A percentile compares a stretch with the other conserved stretches of the same genome.
Evolutionary conservation across 2,797 vertebrate genomes (phyloP).

Genomic region (Megaceryle alcyon): DNA sequence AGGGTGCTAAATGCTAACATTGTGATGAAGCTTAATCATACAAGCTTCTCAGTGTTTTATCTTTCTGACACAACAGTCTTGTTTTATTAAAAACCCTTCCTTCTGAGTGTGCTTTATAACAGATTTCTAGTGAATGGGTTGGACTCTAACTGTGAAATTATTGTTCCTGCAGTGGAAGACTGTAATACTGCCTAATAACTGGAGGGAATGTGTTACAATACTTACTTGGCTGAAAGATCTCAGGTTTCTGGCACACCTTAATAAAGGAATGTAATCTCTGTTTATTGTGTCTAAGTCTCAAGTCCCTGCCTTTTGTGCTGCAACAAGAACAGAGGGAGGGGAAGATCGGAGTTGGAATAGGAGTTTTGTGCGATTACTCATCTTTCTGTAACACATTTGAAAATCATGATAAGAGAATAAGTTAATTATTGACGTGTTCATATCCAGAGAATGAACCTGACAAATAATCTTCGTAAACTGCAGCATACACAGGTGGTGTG

Average conservation of each 20-base stretch:
- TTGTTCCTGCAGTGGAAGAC: constrained; percentile 5
- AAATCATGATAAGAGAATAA: constrained; percentile 4
- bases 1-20: neutral
- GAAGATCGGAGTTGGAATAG: neutral
- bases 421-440: constrained; percentile 67
- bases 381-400: constrained; percentile 28
- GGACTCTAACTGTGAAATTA: constrained; percentile 17
- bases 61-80: neutral
- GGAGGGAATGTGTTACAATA: constrained; percentile 44
- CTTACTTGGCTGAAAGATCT: constrained; percentile 31
- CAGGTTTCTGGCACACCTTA: constrained; percentile 78
- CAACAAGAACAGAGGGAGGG: constrained; percentile 48
- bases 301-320: constrained; percentile 23
- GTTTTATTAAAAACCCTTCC: neutral
- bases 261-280: constrained; percentile 74
- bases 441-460: neutral
- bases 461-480: neutral
- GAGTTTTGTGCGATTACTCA: constrained; percentile 71
- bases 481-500: neutral
- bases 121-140: constrained; percentile 28
- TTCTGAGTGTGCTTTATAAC: neutral
- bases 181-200: constrained; percentile 49
- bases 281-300: constrained; percentile 58
- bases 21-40: neutral
- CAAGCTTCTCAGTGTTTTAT: neutral